A percentile compares a stretch with the other conserved stretches of the same genome.
These are phyloP conservation scores for Capitella teleta DNA, from an alignment of 1,140 invertebrate species.

Conservation along the genomic window DNA sequence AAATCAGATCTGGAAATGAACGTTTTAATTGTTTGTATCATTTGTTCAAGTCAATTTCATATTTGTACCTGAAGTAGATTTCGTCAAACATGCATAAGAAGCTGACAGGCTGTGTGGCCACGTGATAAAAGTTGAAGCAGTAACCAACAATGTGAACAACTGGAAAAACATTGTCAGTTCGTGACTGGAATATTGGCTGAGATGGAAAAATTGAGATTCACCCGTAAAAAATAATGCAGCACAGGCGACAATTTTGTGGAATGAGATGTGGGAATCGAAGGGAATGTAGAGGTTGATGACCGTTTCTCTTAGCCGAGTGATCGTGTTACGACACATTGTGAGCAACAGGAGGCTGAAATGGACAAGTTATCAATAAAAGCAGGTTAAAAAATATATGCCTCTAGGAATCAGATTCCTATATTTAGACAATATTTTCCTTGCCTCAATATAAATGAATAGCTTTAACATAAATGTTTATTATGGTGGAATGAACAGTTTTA, in stretches of 20 bases:
- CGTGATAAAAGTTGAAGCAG: constrained; percentile 97
- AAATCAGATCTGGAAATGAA: background rate
- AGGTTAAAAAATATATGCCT: too few relatives aligned
- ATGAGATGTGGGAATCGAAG: constrained; percentile 92
- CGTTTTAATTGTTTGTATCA: too few relatives aligned
- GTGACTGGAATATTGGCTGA: background rate
- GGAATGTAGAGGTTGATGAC: constrained; percentile 96
- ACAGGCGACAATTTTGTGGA: constrained; percentile 96
- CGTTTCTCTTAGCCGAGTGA: constrained; percentile 93
- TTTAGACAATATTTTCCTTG: too few relatives aligned
- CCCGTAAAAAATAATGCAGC: constrained; percentile 81
- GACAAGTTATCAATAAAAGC: too few relatives aligned
- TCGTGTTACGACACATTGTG: constrained; percentile 92
- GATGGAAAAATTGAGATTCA: constrained; percentile 15
- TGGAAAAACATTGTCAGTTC: constrained; percentile 54
- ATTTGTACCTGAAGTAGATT: constrained; percentile 43
- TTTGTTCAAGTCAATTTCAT: too few relatives aligned
- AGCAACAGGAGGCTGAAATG: constrained; percentile 78
- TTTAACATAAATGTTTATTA: too few relatives aligned
- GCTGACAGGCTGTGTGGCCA: constrained; percentile 90
- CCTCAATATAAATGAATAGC: too few relatives aligned
- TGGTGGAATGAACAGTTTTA: too few relatives aligned
- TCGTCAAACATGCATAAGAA: constrained; percentile 88
- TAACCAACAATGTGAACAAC: constrained; percentile 78
- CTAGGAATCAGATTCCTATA: too few relatives aligned